Percentiles rank a stretch among this genome's conserved stretches.
Conservation (phyloP, 2,797 vertebrate genomes). For the Naso thynnoides region DNA sequence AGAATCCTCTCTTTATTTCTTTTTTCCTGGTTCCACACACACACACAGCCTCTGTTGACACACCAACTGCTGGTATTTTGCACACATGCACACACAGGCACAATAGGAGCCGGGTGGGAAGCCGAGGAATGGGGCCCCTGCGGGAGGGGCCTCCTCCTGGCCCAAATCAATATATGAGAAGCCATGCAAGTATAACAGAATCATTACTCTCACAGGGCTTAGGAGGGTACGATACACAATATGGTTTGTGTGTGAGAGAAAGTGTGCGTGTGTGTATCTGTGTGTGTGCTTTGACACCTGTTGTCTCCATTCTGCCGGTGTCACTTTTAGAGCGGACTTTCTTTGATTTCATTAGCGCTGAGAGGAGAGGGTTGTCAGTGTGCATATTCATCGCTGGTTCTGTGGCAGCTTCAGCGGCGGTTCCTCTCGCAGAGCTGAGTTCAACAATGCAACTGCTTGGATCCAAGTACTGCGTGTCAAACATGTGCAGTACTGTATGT, state of each 20-base stretch:
- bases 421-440: constrained; percentile 13
- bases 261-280: constrained; percentile 17
- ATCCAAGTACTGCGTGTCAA: constrained; percentile 52
- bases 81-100: constrained; percentile 75
- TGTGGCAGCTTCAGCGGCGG: constrained; percentile 16
- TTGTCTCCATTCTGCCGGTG: constrained; percentile 67
- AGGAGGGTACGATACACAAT: constrained; percentile 60
- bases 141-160: constrained; percentile 73
- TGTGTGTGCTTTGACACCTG: constrained; percentile 72
- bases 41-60: constrained; percentile 63
- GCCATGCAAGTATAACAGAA: constrained; percentile 85
- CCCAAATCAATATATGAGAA: constrained; percentile 86
- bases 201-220: constrained; percentile 80
- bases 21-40: background rate
- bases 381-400: constrained; percentile 27
- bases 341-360: constrained; percentile 54
- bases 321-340: constrained; percentile 40
- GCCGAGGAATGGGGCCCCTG: constrained; percentile 70
- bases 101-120: constrained; percentile 67
- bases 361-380: constrained; percentile 25
- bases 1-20: constrained; percentile 46
- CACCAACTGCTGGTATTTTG: constrained; percentile 82
- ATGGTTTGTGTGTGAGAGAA: constrained; percentile 48
- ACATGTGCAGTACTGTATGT: constrained; percentile 41
- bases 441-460: constrained; percentile 31